These are phyloP conservation scores for Micrasema minimum DNA, from an alignment of 1,140 invertebrate genomes.

Conservation along the genomic window DNA sequence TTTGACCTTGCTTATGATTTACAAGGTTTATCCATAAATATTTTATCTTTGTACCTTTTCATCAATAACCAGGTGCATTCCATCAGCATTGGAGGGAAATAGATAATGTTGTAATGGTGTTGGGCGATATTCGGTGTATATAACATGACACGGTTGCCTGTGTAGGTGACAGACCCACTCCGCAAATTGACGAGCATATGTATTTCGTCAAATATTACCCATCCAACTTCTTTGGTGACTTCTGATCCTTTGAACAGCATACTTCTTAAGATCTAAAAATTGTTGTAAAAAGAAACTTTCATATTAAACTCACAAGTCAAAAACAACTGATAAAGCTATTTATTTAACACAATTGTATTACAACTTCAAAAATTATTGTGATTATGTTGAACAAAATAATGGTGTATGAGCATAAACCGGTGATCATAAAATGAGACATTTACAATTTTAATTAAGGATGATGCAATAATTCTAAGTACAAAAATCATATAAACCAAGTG, in stretches of 20 bases:
- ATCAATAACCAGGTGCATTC: conserved; percentile 96
- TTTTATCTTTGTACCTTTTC: conserved; percentile 72
- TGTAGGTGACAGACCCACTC: conserved; percentile 99
- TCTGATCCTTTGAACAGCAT: conserved; percentile 99
- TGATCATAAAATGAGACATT: too few species aligned
- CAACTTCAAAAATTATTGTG: too few species aligned
- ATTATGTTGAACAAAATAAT: too few species aligned
- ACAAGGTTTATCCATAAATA: too few species aligned
- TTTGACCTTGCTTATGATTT: too few species aligned
- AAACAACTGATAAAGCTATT: too few species aligned
- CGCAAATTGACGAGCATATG: conserved; percentile 97
- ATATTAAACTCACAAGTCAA: not conserved
- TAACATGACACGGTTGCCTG: conserved; percentile 97
- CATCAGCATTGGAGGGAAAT: conserved; percentile 93
- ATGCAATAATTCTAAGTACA: too few species aligned
- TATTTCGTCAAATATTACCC: conserved; percentile 99
- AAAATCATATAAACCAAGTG: too few species aligned
- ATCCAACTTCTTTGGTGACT: conserved; percentile 97
- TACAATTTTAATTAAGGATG: too few species aligned
- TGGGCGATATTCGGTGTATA: conserved; percentile 98
- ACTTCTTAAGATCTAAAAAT: conserved; percentile 87
- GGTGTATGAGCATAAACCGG: too few species aligned
- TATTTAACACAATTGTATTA: too few species aligned
- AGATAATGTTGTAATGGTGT: conserved; percentile 98
- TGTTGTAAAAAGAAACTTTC: not conserved